Base-by-base conservation (phyloP, 2,113 vertebrate species). In the Sisor rabdophorus region DNA sequence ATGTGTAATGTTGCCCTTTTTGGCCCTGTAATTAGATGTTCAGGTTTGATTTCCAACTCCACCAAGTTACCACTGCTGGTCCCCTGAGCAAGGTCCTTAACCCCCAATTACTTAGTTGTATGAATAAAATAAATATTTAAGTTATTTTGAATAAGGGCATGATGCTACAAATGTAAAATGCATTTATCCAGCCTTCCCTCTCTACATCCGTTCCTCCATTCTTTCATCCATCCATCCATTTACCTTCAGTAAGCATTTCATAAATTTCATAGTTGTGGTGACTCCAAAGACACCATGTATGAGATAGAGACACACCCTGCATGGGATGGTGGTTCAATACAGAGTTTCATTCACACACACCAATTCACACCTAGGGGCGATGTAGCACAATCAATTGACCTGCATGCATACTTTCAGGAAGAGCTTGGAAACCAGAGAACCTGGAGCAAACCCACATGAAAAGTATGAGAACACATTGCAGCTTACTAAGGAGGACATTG, bases 291-390 rank as follows among this genome's bases (percentile, higher is more conserved):
- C 22, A 19, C 9, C 19, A 22, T 30, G 2, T 52, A 52, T 52
- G 16, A 52, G 22, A 4, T 16, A 69, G 24, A 47, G 26, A 52
- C 47, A 69, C 65, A 69, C 47, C 65, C 65, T 69, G 3, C 3
- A 26, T 67, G n/a, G n/a, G 65, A 52, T 68, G 47, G 47, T 22
- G 52, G 47, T 52, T 69, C 47, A 52, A 52, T 30, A 16, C 65
- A 52, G 16, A 10, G 16, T 24, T 28, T 24, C 47, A 69, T 69
- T 69, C 65, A 69, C 65, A 69, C 65, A 69, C 65, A 52, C 47
- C 65, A 24, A 28, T 52, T 69, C 47, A 52, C 65, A 69, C 65
- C 47, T 69, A 28, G 24, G 48, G 16, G 47, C 65, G 12, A 30
- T 52, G 30, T 69, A 28, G 24, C 11, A 0, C 28, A 69, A 24